Base-by-base conservation (phyloP, 2,888 invertebrate species). In the Dinocampus coccinellae region DNA sequence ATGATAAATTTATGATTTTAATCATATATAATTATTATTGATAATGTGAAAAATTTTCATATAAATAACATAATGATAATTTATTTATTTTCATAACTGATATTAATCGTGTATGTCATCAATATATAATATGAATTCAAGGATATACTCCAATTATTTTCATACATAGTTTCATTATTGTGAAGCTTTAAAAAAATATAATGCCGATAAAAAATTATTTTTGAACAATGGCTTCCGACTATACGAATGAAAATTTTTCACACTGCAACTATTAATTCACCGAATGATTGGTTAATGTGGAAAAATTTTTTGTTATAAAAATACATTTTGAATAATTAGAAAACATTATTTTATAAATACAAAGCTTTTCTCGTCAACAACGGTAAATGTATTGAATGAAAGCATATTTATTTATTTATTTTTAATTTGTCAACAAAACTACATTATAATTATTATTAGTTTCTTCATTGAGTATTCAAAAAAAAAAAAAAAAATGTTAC, bases 111-210 rank as follows among this genome's bases (percentile, higher is more conserved):
- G n/a, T 58, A 29, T n/a, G 7, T 29, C 29, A 4, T 29, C n/a
- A 72, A 67, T 67, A 55, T 65, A 75, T 73, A 71, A 68, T n/a
- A n/a, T n/a, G n/a, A 69, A 53, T 75, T 70, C 67, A 71, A 73
- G 65, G 69, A 72, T 71, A 69, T 70, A 60, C 73, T 74, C 67
- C 70, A 70, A 73, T 76, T 76, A 75, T 75, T 77, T 77, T 76
- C 76, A 75, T 76, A 77, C 73, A 72, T 76, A 71, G 74, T 75
- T 76, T 76, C 69, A 73, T 76, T 74, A 75, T 73, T 71, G 70
- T 69, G 66, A 63, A 63, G 70, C 69, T 69, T 69, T 67, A 57
- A 67, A 68, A 63, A 67, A 69, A 57, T 53, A 57, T 34, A 67
- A 39, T 69, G 53, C 39, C 29, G 7, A 29, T 4, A 29, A n/a